Conservation (phyloP, 2,888 invertebrate species). For the Syrphus vitripennis region DNA sequence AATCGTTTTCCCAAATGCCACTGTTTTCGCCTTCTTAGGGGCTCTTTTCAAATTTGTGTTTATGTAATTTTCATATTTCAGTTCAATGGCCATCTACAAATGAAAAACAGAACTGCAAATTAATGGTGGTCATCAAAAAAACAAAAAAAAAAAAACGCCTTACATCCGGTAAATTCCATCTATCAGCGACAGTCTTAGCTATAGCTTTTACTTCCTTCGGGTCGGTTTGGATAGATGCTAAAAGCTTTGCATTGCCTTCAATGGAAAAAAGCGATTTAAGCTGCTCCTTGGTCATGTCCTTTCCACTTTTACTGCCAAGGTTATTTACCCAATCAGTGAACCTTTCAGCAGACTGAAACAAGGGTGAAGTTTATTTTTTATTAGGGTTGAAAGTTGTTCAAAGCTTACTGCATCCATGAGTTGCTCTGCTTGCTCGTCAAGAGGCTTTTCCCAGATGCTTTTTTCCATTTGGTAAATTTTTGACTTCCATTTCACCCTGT, state of each 20-base stretch:
- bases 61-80: conserved; percentile 78
- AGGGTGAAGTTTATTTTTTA: background rate
- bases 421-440: conserved; percentile 80
- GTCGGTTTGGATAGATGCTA: conserved; percentile 78
- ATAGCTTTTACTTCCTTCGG: conserved; percentile 79
- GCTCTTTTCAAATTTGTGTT: conserved; percentile 73
- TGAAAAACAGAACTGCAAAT: background rate
- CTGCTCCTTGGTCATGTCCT: conserved; percentile 77
- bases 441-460: conserved; percentile 74
- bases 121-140: background rate
- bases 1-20: conserved; percentile 80
- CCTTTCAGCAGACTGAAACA: conserved; percentile 76
- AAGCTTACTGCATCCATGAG: conserved; percentile 79
- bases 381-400: background rate
- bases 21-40: conserved; percentile 73
- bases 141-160: background rate
- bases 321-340: conserved; percentile 79
- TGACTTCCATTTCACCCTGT: conserved; percentile 79
- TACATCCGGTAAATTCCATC: conserved; percentile 79
- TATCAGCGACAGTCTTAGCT: conserved; percentile 78
- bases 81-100: conserved; percentile 78
- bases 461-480: conserved; percentile 77
- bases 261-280: conserved; percentile 80
- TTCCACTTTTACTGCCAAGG: conserved; percentile 76
- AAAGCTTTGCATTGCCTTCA: conserved; percentile 77